These are phyloP conservation scores for Acanthopagrus latus DNA, from an alignment of 2,797 vertebrate genomes.

Conservation along the genomic window DNA sequence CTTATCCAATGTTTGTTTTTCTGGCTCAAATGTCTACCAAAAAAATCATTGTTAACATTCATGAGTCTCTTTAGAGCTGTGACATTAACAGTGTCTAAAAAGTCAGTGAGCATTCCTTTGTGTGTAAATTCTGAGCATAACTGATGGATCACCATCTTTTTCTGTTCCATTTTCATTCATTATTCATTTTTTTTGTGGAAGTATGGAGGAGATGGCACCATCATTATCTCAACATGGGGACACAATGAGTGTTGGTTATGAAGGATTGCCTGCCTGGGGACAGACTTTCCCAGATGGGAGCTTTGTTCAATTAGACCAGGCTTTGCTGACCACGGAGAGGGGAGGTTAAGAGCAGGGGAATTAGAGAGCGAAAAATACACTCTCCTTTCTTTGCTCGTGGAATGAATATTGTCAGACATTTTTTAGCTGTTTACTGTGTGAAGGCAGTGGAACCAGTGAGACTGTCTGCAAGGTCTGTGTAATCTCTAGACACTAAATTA, in stretches of 20 bases:
- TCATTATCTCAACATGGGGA: constrained; percentile 67
- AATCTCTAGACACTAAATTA: constrained; percentile 58
- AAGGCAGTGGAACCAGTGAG: constrained; percentile 35
- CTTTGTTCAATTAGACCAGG: constrained; percentile 72
- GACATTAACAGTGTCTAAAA: background rate
- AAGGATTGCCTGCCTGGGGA: constrained; percentile 72
- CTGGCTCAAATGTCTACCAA: constrained; percentile 14
- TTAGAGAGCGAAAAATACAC: constrained; percentile 20
- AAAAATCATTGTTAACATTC: background rate
- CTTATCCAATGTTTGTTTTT: constrained; percentile 7
- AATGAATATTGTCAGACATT: constrained; percentile 60
- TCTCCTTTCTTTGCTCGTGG: constrained; percentile 42
- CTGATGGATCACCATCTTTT: constrained; percentile 17
- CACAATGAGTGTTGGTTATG: constrained; percentile 55
- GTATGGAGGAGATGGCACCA: constrained; percentile 43
- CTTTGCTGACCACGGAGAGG: constrained; percentile 53
- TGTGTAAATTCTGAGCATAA: constrained; percentile 28
- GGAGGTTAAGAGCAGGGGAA: constrained; percentile 35
- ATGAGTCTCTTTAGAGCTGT: background rate
- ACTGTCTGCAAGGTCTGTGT: constrained; percentile 58
- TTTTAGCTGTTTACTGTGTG: constrained; percentile 38
- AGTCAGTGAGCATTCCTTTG: constrained; percentile 11
- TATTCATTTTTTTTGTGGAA: constrained; percentile 19
- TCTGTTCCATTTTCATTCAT: constrained; percentile 32
- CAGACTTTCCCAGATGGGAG: constrained; percentile 65